phyloP scores from a whole-genome alignment of 2,113 vertebrate genomes.

The Cinclus mexicanus region DNA sequence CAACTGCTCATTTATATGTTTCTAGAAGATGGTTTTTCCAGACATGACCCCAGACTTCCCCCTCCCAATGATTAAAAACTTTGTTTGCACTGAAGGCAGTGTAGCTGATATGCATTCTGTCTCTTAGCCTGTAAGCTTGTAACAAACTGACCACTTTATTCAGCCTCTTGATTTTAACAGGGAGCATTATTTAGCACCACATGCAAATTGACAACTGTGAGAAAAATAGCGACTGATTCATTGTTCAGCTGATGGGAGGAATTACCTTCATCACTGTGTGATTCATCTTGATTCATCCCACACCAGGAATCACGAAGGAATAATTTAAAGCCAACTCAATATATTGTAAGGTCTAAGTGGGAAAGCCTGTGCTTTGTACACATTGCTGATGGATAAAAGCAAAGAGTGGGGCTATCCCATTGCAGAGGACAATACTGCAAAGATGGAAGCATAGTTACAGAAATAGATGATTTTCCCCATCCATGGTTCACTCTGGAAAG shows the following conservation, averaged over 20 bases:
- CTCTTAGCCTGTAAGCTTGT: neutral
- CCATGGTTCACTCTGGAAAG: neutral
- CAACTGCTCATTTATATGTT: neutral
- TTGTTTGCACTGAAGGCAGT: neutral
- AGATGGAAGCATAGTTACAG: neutral
- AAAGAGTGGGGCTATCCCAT: neutral
- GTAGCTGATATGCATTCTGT: neutral
- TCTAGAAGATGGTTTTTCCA: neutral
- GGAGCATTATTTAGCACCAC: neutral
- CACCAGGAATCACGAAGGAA: neutral
- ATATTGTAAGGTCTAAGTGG: neutral
- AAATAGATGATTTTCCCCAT: neutral
- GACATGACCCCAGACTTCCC: neutral
- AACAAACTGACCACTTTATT: slow-evolving; percentile 32
- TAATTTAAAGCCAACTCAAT: neutral
- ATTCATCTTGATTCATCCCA: slow-evolving; percentile 39
- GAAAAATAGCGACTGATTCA: slow-evolving; percentile 31
- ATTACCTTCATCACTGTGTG: neutral
- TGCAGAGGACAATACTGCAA: neutral
- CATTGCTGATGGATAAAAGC: neutral
- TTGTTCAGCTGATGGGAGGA: slow-evolving; percentile 45
- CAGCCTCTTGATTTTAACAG: slow-evolving; percentile 12
- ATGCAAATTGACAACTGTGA: neutral
- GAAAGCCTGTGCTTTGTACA: neutral
- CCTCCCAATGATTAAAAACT: neutral